Percentiles rank a stretch among this genome's conserved stretches.
Conservation (phyloP, 2,113 vertebrate genomes). For the Seriola dumerili region DNA sequence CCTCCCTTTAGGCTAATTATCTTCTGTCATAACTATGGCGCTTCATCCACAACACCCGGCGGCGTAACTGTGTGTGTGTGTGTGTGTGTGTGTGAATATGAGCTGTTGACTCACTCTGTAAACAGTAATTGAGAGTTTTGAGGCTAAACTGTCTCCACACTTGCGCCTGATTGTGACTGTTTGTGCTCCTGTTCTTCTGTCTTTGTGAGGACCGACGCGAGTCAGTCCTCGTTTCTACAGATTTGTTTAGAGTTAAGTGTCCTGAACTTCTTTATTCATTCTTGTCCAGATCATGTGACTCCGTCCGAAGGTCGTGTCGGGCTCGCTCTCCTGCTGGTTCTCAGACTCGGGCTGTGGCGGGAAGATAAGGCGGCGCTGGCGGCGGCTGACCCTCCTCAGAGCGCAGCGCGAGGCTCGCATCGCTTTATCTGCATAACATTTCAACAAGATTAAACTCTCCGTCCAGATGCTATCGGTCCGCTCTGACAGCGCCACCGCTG, state of each 20-base stretch:
- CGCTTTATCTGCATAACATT: conserved; percentile 26
- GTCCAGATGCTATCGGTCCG: conserved; percentile 5
- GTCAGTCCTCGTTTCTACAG: neutral
- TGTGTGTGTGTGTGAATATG: neutral
- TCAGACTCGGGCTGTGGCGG: neutral
- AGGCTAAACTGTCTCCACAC: neutral
- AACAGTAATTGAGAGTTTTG: conserved; percentile 17
- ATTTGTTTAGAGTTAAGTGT: too few relatives aligned
- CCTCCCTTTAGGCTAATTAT: neutral
- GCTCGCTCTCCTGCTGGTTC: neutral
- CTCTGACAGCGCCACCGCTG: neutral
- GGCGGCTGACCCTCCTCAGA: neutral
- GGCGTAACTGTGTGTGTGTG: neutral
- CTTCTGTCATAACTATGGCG: neutral
- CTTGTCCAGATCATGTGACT: neutral
- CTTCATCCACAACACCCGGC: neutral
- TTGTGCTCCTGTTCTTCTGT: neutral
- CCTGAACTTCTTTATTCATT: too few relatives aligned
- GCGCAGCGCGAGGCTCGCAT: neutral
- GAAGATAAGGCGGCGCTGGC: neutral
- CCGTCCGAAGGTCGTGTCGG: neutral
- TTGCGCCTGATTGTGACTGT: neutral
- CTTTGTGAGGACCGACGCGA: neutral
- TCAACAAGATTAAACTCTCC: conserved; percentile 18
- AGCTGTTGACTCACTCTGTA: too few relatives aligned